phyloP scores from a whole-genome alignment of 2,113 vertebrate genomes.

The Mugil cephalus region DNA sequence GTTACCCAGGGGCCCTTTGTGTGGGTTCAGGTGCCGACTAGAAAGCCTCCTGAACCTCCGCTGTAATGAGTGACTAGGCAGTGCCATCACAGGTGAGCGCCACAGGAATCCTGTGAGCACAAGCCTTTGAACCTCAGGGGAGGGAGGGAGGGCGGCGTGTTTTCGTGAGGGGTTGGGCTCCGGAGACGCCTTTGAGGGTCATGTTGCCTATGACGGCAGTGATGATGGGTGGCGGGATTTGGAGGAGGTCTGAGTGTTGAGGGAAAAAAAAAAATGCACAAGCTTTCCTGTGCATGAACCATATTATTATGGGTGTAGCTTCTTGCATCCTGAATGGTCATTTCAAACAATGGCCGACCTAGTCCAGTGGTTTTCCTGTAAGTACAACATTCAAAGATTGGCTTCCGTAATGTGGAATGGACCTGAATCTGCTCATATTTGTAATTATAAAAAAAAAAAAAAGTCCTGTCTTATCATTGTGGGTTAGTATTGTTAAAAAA shows the following conservation, averaged over 20 bases:
- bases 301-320: constrained; percentile 2
- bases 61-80: constrained; percentile 73
- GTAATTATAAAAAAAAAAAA: too few species aligned
- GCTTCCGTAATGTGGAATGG: neutral
- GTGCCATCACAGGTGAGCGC: constrained; percentile 77
- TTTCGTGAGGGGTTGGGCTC: neutral
- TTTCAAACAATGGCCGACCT: neutral
- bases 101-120: constrained; percentile 64
- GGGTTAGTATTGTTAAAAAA: neutral
- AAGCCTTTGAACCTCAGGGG: constrained; percentile 72
- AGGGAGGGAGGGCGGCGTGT: constrained; percentile 11
- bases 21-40: constrained; percentile 73
- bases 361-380: neutral
- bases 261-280: constrained; percentile 1
- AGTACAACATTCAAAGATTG: neutral
- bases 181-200: constrained; percentile 11
- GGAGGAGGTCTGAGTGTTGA: constrained; percentile 24
- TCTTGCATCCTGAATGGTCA: neutral
- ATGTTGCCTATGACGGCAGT: constrained; percentile 18
- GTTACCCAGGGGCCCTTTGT: constrained; percentile 75
- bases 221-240: constrained; percentile 26
- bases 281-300: neutral
- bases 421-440: neutral
- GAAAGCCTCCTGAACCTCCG: constrained; percentile 52
- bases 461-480: too few species aligned